phyloP scores from a whole-genome alignment of 2,888 invertebrate species.

The Tanypteryx hageni region DNA sequence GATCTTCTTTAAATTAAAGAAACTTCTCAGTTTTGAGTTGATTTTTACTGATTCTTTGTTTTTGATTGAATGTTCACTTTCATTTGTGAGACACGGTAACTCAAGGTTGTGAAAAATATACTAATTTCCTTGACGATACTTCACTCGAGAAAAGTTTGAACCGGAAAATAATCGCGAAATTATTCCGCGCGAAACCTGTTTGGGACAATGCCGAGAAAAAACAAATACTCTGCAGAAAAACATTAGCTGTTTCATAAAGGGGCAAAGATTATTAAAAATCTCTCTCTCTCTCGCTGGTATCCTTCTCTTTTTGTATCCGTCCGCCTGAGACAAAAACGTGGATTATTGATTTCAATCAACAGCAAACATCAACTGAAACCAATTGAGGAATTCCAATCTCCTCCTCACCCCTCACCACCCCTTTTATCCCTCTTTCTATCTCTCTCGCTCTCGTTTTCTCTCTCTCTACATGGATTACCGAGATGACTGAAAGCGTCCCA shows the following conservation, averaged over 20 bases:
- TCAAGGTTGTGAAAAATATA: too few relatives aligned
- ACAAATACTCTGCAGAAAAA: not conserved
- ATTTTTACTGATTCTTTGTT: too few relatives aligned
- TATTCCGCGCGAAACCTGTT: not conserved
- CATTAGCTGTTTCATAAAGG: not conserved
- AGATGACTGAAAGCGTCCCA: not conserved
- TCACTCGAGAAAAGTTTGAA: too few relatives aligned
- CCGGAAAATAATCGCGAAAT: too few relatives aligned
- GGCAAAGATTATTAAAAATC: not conserved
- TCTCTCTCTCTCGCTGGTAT: too few relatives aligned
- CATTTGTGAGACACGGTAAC: too few relatives aligned
- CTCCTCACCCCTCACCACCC: not conserved
- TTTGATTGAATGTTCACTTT: too few relatives aligned
- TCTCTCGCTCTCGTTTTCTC: not conserved
- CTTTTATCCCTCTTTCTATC: not conserved
- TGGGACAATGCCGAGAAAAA: not conserved
- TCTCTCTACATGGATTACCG: not conserved
- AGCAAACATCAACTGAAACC: not conserved
- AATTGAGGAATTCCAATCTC: not conserved
- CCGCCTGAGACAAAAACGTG: not conserved
- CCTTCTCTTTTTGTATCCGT: not conserved
- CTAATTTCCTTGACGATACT: too few relatives aligned
- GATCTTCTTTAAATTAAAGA: too few relatives aligned
- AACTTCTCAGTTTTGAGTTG: too few relatives aligned
- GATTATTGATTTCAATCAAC: slow-evolving; percentile 14